Percentiles rank a stretch among this genome's conserved stretches.
These are phyloP conservation scores for Danaus chrysippus DNA, from an alignment of 2,888 invertebrate species.

Conservation along the genomic window DNA sequence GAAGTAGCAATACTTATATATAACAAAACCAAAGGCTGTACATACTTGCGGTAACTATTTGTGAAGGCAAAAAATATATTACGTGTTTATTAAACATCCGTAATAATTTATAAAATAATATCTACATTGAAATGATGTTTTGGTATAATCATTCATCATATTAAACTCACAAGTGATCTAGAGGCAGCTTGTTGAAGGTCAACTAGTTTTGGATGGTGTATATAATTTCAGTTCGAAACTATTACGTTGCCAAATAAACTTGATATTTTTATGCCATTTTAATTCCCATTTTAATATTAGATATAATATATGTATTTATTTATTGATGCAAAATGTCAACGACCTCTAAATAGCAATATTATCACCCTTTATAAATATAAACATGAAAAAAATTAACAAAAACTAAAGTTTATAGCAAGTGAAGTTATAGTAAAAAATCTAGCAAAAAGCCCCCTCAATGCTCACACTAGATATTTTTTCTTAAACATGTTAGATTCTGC, in stretches of 20 bases:
- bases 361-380: constrained; percentile 34
- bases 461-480: constrained; percentile 49
- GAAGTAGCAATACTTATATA: too few species aligned
- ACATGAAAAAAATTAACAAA: constrained; percentile 50
- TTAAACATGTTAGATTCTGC: constrained; percentile 66
- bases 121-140: neutral
- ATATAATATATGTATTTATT: neutral
- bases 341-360: constrained; percentile 20
- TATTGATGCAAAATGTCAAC: neutral
- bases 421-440: constrained; percentile 66
- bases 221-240: constrained; percentile 16
- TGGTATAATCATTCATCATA: neutral
- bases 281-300: neutral
- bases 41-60: too few species aligned
- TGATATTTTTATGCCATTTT: neutral
- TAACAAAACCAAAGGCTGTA: too few species aligned
- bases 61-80: too few species aligned
- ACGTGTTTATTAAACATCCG: too few species aligned
- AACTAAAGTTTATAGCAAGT: constrained; percentile 58
- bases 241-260: constrained; percentile 8
- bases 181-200: constrained; percentile 37
- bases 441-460: constrained; percentile 65
- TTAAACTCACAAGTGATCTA: constrained; percentile 5
- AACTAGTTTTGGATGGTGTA: constrained; percentile 34
- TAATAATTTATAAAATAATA: neutral